A percentile compares a stretch with the other conserved stretches of the same genome.
Conservation (phyloP, 2,888 invertebrate genomes). For the Operophtera brumata region DNA sequence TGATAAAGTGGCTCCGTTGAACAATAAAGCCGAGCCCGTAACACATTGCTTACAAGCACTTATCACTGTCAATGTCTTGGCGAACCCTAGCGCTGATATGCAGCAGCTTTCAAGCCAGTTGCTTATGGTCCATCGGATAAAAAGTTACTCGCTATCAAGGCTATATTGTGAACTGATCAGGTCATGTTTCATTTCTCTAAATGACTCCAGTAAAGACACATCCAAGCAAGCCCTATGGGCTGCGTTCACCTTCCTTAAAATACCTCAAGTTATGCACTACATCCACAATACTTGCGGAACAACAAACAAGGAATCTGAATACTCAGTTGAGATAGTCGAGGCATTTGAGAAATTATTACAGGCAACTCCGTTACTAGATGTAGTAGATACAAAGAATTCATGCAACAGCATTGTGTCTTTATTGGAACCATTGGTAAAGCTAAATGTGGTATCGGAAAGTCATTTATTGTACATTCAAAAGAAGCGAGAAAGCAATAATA, state of each 20-base stretch:
- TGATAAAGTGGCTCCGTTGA: conserved; percentile 80
- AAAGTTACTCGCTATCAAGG: conserved; percentile 89
- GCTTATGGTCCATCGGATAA: conserved; percentile 90
- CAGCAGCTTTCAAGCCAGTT: conserved; percentile 90
- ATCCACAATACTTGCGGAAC: conserved; percentile 82
- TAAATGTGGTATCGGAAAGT: conserved; percentile 88
- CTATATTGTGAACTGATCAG: conserved; percentile 94
- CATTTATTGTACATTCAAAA: conserved; percentile 86
- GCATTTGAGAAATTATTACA: conserved; percentile 92
- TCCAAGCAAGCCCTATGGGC: conserved; percentile 95
- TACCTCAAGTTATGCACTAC: conserved; percentile 89
- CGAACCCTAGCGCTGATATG: conserved; percentile 92
- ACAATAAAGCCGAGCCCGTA: conserved; percentile 82
- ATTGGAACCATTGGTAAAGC: conserved; percentile 89
- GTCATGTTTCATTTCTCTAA: conserved; percentile 93
- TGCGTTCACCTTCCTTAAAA: conserved; percentile 95
- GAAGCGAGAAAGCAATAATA: conserved; percentile 82
- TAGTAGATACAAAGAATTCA: conserved; percentile 93
- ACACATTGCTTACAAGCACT: conserved; percentile 89
- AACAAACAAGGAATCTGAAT: conserved; percentile 82
- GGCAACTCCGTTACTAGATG: conserved; percentile 91
- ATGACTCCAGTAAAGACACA: conserved; percentile 89
- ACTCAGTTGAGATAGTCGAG: conserved; percentile 87
- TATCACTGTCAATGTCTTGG: conserved; percentile 90
- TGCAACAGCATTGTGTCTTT: conserved; percentile 93